Percentiles rank a stretch among this genome's conserved stretches.
These are phyloP conservation scores for Neolamprologus cancellatus DNA, from an alignment of 2,113 vertebrate species.

Conservation along the genomic window DNA sequence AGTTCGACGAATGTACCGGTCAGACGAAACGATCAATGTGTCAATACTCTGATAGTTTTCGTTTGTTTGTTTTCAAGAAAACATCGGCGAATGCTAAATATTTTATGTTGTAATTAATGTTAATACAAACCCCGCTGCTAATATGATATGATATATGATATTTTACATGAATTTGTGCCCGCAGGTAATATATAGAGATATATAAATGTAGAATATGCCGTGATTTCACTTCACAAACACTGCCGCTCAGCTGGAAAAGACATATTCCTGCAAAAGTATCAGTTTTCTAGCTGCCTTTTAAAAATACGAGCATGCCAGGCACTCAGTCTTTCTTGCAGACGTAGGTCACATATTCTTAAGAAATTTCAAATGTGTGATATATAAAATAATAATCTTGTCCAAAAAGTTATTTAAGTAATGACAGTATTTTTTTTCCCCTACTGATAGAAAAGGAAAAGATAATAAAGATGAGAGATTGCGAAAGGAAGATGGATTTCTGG, in stretches of 20 bases:
- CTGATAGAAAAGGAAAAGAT: constrained; percentile 10
- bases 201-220: background rate
- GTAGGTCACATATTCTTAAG: background rate
- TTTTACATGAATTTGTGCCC: background rate
- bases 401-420: constrained; percentile 7
- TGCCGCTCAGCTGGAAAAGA: background rate
- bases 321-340: background rate
- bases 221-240: background rate
- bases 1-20: constrained; percentile 31
- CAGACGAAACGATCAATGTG: constrained; percentile 6
- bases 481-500: constrained; percentile 42
- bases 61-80: background rate
- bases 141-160: background rate
- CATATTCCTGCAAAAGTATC: background rate
- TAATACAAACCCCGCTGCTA: background rate
- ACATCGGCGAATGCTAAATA: background rate
- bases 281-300: background rate
- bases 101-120: background rate
- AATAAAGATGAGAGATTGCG: constrained; percentile 17
- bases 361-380: constrained; percentile 1
- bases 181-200: background rate
- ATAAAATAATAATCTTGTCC: constrained; percentile 6
- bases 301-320: background rate
- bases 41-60: background rate
- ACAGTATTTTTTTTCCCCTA: background rate